Percentiles rank a stretch among this genome's conserved stretches.
phyloP scores from a whole-genome alignment of 2,797 vertebrate genomes.

The Neosilurus mollespiculum region DNA sequence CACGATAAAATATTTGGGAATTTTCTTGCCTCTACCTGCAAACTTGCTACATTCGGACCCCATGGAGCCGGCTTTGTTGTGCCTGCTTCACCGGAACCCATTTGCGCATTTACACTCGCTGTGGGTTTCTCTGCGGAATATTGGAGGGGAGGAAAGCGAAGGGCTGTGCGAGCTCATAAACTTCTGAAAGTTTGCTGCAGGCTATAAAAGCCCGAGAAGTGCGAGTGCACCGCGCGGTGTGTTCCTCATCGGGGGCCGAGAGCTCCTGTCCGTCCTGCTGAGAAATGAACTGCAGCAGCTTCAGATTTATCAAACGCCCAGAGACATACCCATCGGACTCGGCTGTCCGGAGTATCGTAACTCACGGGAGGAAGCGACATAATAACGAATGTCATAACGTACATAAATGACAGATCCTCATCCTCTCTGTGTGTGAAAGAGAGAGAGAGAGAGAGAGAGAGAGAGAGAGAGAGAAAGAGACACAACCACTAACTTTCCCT shows the following conservation, averaged over 20 bases:
- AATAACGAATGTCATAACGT: conserved; percentile 26
- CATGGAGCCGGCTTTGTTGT: neutral
- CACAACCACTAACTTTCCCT: neutral
- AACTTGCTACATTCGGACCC: neutral
- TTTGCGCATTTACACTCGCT: neutral
- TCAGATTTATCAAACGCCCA: conserved; percentile 5
- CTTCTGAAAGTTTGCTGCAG: neutral
- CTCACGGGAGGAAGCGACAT: conserved; percentile 22
- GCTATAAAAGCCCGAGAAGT: neutral
- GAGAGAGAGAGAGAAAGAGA: neutral
- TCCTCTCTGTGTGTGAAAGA: neutral
- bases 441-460: neutral
- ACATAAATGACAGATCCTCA: neutral
- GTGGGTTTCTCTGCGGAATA: neutral
- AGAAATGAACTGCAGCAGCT: conserved; percentile 5
- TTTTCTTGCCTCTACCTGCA: neutral
- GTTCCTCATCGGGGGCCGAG: conserved; percentile 4
- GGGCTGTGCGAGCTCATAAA: neutral
- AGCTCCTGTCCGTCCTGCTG: neutral
- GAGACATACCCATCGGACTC: conserved; percentile 11
- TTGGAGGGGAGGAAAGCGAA: neutral
- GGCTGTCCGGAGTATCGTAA: conserved; percentile 20
- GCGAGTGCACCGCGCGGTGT: neutral
- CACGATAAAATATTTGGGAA: neutral
- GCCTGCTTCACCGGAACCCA: neutral